Evolutionary conservation across 2,797 vertebrate genomes (phyloP), one percentile per base, ranked within the genome.

Genomic region (Phaenicophaeus curvirostris): DNA sequence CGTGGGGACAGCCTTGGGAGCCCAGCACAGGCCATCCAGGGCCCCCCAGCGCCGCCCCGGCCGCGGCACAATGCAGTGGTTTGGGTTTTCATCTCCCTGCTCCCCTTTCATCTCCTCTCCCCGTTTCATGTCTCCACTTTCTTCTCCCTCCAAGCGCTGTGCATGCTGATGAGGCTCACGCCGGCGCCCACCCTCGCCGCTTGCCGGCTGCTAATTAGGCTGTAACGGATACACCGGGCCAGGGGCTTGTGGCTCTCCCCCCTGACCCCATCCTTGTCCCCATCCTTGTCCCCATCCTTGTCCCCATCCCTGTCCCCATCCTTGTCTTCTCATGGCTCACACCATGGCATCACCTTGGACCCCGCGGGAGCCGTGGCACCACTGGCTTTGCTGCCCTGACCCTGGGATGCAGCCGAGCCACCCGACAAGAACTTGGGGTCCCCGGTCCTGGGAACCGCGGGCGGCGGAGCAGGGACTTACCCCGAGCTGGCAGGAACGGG

Each of bases 81-180:
- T 93, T 61, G 85, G 83, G 88, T 94, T 95, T 96, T 93, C 92
- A 91, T 94, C 76, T 91, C 80, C 37, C 54, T 0, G 5, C 80
- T 86, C 92, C 89, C 50, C 66, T 95, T 96, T 95, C 96, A 95
- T 96, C 96, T 94, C 85, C 82, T 91, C 88, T 93, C 86, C 93
- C 86, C 0, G 50, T 94, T 94, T 96, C 92, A 95, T 95, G 96
- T 91, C 94, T 90, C 83, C 95, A 95, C 96, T 96, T 96, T 94
- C 96, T 96, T 95, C 96, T 96, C 93, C 89, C 93, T 95, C 93
- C 87, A 63, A 95, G 95, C 50, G 44, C 92, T 55, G 85, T 6
- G 90, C 88, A 93, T 95, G 96, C 92, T 95, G 96, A 96, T 94
- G 95, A 96, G 92, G 14, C 89, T 76, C 73, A 67, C 14, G 30